Base-by-base conservation (phyloP, 2,113 vertebrate species). In the Trichechus manatus region DNA sequence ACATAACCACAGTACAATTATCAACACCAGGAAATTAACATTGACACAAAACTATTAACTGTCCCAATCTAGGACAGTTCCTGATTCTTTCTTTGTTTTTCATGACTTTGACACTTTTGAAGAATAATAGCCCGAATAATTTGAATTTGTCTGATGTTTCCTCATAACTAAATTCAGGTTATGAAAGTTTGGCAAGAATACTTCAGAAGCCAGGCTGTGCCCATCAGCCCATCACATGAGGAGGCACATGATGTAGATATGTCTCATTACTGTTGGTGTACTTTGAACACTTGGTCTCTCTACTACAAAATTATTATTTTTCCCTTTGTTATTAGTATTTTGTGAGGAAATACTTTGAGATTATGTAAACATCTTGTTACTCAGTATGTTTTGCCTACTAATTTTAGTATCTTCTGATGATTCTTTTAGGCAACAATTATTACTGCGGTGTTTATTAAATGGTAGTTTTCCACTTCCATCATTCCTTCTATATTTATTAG, bases 391-490 rank as follows among this genome's bases (percentile, higher is more conserved):
- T 42, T 93, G 47, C 80, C 56, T 59, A 68, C 88, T 93, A 75
- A 47, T 89, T 93, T 81, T 72, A n/a, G 47, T 23, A 39, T 81
- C 64, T 27, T 31, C 78, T 85, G 91, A 83, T 84, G 63, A 83
- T 68, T 44, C 94, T 92, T 39, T 6, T 39, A 92, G 59, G 81
- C 78, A 90, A 95, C 6, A 61, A 79, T 96, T 83, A 89, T 87
- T 79, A 47, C 42, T 64, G 29, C 66, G 86, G 47, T 72, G 10
- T 87, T 96, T 72, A 70, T 89, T 88, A 97, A 97, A 95, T 50
- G 25, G 39, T 91, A 39, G 59, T 80, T 93, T 96, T 93, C 89
- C 92, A 72, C 70, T 90, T 84, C 88, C 42, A 47, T 47, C 47
- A 47, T 47, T 47, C 47, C 47, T 47, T 10, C 47, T 47, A 47